Percentiles rank a stretch among this genome's conserved stretches.
phyloP scores from a whole-genome alignment of 2,888 invertebrate species.

The Drosophila differens region DNA sequence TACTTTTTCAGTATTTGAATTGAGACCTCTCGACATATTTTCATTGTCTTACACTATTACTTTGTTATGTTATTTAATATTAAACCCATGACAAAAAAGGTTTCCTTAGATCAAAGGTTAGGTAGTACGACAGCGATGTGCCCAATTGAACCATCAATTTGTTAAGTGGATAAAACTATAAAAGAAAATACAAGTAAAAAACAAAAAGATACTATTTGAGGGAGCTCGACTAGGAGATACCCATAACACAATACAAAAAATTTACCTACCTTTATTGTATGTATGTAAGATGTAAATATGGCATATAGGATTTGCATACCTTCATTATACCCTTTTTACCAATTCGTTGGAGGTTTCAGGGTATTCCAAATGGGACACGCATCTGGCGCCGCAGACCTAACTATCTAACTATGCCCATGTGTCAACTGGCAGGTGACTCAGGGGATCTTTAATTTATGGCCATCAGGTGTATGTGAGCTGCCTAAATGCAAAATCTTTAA shows the following conservation, averaged over 20 bases:
- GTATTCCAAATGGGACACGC: not conserved
- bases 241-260: not conserved
- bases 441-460: constrained; percentile 57
- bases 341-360: not conserved
- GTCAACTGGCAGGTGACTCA: constrained; percentile 50
- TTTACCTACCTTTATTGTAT: not conserved
- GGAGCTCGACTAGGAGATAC: not conserved
- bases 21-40: not conserved
- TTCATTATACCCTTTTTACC: not conserved
- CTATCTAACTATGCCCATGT: constrained; percentile 46
- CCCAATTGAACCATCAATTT: constrained; percentile 52
- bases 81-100: not conserved
- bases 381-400: constrained; percentile 30
- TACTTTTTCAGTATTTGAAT: not conserved
- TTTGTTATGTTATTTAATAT: not conserved
- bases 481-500: constrained; percentile 44
- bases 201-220: not conserved
- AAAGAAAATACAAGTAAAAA: not conserved
- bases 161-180: constrained; percentile 49
- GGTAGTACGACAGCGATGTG: not conserved
- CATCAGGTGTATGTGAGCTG: constrained; percentile 59
- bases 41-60: not conserved
- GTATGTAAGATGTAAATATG: not conserved
- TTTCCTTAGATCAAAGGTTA: not conserved
- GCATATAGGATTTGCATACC: not conserved